Percentiles rank a stretch among this genome's conserved stretches.
Evolutionary conservation across 2,113 vertebrate species (phyloP).

Genomic region (Leiothrix lutea): DNA sequence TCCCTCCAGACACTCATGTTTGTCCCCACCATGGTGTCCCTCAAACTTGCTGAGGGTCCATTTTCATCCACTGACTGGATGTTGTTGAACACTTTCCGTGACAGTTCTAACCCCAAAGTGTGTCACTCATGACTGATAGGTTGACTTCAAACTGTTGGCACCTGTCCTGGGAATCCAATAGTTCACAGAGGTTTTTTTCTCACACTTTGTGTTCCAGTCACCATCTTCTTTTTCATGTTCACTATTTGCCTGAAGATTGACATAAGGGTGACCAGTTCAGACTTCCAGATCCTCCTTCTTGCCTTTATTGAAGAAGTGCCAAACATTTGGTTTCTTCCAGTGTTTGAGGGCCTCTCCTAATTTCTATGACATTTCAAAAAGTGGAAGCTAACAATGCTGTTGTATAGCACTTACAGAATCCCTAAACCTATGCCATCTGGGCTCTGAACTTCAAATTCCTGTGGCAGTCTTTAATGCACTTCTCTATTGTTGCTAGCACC

Average conservation of each 20-base stretch:
- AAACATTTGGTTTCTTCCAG: background rate
- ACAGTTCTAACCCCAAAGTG: background rate
- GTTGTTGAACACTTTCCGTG: background rate
- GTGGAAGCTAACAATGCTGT: background rate
- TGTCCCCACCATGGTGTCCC: background rate
- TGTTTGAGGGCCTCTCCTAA: background rate
- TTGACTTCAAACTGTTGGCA: background rate
- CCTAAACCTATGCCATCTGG: background rate
- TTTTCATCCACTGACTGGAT: background rate
- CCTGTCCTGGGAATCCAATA: background rate
- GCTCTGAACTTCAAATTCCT: background rate
- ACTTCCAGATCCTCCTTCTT: background rate
- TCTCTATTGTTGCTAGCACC: background rate
- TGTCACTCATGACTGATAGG: background rate
- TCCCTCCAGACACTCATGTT: background rate
- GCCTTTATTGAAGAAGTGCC: background rate
- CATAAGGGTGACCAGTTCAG: background rate
- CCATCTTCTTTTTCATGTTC: background rate
- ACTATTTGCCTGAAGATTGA: background rate
- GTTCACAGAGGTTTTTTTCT: background rate
- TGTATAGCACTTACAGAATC: rapidly evolving
- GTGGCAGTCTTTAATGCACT: background rate
- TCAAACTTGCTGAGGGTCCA: background rate
- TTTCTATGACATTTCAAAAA: background rate
- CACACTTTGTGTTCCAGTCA: background rate